Conservation (phyloP, 2,113 vertebrate species). For the Taxidea taxus region DNA sequence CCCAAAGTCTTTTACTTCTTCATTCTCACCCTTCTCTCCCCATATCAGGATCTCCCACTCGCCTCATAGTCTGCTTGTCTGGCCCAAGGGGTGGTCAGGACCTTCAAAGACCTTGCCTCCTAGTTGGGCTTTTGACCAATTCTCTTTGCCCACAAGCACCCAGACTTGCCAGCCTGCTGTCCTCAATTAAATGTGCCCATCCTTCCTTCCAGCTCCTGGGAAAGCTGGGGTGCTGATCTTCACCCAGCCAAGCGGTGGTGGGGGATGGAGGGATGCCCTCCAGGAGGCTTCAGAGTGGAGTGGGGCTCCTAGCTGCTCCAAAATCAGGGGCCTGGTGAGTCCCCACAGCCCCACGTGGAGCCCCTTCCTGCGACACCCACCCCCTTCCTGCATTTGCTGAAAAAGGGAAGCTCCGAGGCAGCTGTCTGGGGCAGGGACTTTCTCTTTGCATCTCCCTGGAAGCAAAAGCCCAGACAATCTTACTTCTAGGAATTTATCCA, state of each 20-base stretch:
- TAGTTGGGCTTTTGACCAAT: background rate
- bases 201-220: background rate
- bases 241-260: background rate
- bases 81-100: no score
- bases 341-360: background rate
- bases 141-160: background rate
- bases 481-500: slow-evolving; percentile 72
- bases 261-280: background rate
- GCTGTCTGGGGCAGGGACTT: slow-evolving; percentile 24
- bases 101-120: background rate
- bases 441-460: slow-evolving; percentile 25
- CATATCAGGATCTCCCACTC: background rate
- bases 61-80: background rate
- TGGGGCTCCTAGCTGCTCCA: background rate
- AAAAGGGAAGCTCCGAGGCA: slow-evolving; percentile 33
- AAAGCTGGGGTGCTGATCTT: background rate
- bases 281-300: background rate
- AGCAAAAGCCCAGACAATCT: background rate
- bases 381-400: background rate
- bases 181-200: background rate
- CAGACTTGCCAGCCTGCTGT: background rate
- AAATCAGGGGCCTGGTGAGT: background rate
- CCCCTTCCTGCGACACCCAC: background rate
- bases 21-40: background rate
- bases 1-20: background rate